Conservation (phyloP, 2,113 vertebrate species). For the Mesocricetus auratus region DNA sequence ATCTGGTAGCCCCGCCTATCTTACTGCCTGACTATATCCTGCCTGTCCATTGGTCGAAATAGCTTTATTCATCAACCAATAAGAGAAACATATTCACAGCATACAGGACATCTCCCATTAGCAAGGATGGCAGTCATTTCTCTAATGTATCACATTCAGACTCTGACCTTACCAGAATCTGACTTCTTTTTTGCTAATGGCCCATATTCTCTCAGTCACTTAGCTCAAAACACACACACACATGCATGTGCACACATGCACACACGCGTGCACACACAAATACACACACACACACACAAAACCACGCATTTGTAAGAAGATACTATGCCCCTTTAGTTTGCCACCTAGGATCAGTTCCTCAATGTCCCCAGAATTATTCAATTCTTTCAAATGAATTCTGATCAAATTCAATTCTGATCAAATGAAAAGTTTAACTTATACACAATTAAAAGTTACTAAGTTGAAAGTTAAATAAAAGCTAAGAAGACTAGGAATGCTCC, state of each 20-base stretch:
- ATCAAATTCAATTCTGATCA: conserved; percentile 35
- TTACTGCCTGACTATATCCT: no score
- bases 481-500: neutral
- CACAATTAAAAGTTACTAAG: neutral
- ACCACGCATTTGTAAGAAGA: no score
- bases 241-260: no score
- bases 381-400: neutral
- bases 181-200: neutral
- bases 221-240: neutral
- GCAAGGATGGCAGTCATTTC: no score
- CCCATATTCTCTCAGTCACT: neutral
- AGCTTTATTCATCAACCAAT: no score
- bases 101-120: no score
- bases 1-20: no score
- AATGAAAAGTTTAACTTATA: conserved; percentile 16
- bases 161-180: neutral
- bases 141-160: neutral
- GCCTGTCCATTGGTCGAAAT: no score
- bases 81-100: no score
- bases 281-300: neutral
- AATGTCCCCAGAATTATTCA: neutral
- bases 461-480: conserved; percentile 43
- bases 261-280: neutral
- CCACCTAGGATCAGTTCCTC: neutral
- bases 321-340: neutral